Evolutionary conservation across 2,888 invertebrate species (phyloP).

Genomic region (Oxytorus armatus): DNA sequence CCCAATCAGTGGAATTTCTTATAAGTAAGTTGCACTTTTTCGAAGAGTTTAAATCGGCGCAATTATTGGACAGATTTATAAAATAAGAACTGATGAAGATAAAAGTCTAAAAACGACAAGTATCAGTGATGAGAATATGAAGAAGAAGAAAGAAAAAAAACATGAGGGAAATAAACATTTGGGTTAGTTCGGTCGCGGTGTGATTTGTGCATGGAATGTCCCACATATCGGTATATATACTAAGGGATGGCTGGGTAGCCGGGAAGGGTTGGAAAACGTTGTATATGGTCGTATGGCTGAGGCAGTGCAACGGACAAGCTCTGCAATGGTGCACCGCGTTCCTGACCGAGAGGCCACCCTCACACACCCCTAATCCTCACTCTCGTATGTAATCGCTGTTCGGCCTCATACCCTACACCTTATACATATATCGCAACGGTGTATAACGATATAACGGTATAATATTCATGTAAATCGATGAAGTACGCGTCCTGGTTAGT

Average conservation of each 20-base stretch:
- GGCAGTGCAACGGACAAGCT: slow-evolving; percentile 62
- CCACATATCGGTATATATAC: too few species aligned
- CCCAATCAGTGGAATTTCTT: too few species aligned
- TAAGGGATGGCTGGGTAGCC: slow-evolving; percentile 25
- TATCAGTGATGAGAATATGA: too few species aligned
- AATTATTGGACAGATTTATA: too few species aligned
- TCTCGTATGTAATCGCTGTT: slow-evolving; percentile 36
- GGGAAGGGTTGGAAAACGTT: slow-evolving; percentile 59
- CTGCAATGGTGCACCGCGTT: slow-evolving; percentile 71
- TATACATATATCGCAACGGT: neutral
- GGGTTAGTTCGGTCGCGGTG: too few species aligned
- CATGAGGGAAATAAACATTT: too few species aligned
- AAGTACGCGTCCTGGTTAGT: slow-evolving; percentile 24
- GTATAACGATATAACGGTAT: slow-evolving; percentile 4
- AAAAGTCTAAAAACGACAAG: too few species aligned
- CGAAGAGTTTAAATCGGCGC: too few species aligned
- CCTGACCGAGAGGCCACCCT: slow-evolving; percentile 70
- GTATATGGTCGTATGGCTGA: slow-evolving; percentile 58
- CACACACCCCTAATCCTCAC: slow-evolving; percentile 30
- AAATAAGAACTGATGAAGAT: too few species aligned
- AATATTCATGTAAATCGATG: slow-evolving; percentile 31
- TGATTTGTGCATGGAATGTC: too few species aligned
- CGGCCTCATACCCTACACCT: slow-evolving; percentile 24
- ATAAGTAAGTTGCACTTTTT: too few species aligned
- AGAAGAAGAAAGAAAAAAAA: too few species aligned